Percentiles rank a stretch among this genome's conserved stretches.
Evolutionary conservation across 1,140 invertebrate genomes (phyloP).

Genomic region (Drosophila burlai): DNA sequence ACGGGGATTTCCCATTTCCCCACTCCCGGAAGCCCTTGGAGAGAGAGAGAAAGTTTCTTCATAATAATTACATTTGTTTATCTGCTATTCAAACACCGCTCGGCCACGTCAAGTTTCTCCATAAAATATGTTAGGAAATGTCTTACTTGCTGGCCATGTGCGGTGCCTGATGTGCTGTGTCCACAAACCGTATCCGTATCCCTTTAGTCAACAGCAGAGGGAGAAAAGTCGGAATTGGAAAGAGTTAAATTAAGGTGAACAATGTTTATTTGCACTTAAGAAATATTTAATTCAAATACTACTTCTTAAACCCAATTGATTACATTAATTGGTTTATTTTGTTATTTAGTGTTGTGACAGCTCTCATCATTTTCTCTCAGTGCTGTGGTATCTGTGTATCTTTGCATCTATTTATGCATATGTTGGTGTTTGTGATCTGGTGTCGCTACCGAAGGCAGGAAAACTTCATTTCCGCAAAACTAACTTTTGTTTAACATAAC

Average conservation of each 20-base stretch:
- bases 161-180: constrained; percentile 26
- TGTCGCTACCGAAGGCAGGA: constrained; percentile 68
- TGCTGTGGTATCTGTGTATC: constrained; percentile 22
- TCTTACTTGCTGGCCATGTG: constrained; percentile 52
- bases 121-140: constrained; percentile 75
- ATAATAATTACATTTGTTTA: constrained; percentile 75
- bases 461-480: constrained; percentile 83
- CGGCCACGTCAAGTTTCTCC: constrained; percentile 28
- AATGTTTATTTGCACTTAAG: no score
- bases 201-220: not conserved
- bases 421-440: constrained; percentile 24
- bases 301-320: no score
- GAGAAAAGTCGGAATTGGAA: not conserved
- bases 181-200: constrained; percentile 25
- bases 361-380: not conserved
- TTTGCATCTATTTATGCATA: constrained; percentile 35
- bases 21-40: not conserved
- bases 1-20: not conserved
- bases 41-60: constrained; percentile 29
- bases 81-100: constrained; percentile 14
- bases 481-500: constrained; percentile 83
- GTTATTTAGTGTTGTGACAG: not conserved
- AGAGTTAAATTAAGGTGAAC: rapidly evolving
- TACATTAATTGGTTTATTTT: not conserved
- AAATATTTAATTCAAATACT: not conserved